phyloP scores from a whole-genome alignment of 2,888 invertebrate genomes.

The Archaeoteleia sp. region DNA sequence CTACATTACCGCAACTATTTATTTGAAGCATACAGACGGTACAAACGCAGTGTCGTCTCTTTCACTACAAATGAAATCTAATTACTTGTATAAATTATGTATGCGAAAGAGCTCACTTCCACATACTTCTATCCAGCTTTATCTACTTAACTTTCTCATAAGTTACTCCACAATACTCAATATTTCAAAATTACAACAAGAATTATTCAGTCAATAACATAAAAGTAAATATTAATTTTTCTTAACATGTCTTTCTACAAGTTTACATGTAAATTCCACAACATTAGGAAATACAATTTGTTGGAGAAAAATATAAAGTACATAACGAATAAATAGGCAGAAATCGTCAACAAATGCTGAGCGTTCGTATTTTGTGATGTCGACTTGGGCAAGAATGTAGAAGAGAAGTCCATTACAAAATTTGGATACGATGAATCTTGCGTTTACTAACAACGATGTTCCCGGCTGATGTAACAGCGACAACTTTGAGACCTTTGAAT shows the following conservation, averaged over 20 bases:
- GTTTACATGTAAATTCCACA: no score
- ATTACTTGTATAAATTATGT: conserved; percentile 53
- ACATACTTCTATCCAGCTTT: conserved; percentile 11
- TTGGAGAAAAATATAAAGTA: no score
- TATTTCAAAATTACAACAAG: neutral
- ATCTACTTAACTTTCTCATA: conserved; percentile 7
- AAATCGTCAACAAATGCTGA: no score
- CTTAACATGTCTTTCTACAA: no score
- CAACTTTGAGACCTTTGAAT: conserved; percentile 96
- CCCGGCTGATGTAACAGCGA: conserved; percentile 94
- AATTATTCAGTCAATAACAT: neutral
- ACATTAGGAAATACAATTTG: no score
- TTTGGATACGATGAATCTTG: conserved; percentile 97
- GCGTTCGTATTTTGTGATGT: conserved; percentile 17
- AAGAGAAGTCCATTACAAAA: conserved; percentile 80
- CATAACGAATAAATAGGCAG: no score
- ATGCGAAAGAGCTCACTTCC: conserved; percentile 44
- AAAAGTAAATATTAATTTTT: neutral
- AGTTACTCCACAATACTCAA: conserved; percentile 7
- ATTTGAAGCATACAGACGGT: conserved; percentile 75
- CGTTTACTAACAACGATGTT: conserved; percentile 96
- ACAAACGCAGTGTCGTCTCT: conserved; percentile 72
- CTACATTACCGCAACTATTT: conserved; percentile 69
- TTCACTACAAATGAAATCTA: conserved; percentile 72
- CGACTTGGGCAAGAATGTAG: conserved; percentile 15